Base-by-base conservation (phyloP, 2,888 invertebrate genomes). In the Drosophila koepferae region DNA sequence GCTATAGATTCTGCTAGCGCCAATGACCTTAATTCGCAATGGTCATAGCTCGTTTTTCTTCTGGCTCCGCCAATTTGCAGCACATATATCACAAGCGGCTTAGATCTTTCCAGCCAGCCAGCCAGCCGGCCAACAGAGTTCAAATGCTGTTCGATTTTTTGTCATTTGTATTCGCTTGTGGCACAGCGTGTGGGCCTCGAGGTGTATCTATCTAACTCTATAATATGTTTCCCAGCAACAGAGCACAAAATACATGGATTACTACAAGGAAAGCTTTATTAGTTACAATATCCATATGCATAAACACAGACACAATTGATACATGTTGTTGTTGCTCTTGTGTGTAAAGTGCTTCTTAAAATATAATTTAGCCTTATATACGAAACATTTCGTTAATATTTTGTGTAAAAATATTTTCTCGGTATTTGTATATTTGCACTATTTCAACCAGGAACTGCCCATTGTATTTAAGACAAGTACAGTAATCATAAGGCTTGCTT, bases 371-470 rank as follows among this genome's bases (percentile, higher is more conserved):
- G 18, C 46, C 18, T 74, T 68, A 77, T 36, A 74, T 75, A 70
- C 43, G 38, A 38, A 31, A 18, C 38, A 46, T 53, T 44, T 34
- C 20, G 12, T 54, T 53, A 68, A 63, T 63, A 53, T 66, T 51
- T 51, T 34, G 18, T 72, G 65, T 81, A 73, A 75, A 81, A 61
- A 76, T 68, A 75, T 81, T 51, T 62, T 68, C 53, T 63, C 44
- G 72, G 77, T 78, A 62, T 80, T 20, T 76, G 66, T 81, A 87
- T 80, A 87, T 85, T 85, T 85, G 90, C 80, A 89, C 85, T 85
- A 72, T 89, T 89, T 87, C n/a, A 85, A 82, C 85, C 88, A 85
- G 85, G 88, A 85, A 80, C 88, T 85, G 85, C 90, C 88, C 85
- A 77, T 51, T 51, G 49, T 41, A 14, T 60, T 46, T 20, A 31